Percentiles rank a stretch among this genome's conserved stretches.
These are phyloP conservation scores for Eupithecia dodoneata DNA, from an alignment of 2,888 invertebrate species.

Conservation along the genomic window DNA sequence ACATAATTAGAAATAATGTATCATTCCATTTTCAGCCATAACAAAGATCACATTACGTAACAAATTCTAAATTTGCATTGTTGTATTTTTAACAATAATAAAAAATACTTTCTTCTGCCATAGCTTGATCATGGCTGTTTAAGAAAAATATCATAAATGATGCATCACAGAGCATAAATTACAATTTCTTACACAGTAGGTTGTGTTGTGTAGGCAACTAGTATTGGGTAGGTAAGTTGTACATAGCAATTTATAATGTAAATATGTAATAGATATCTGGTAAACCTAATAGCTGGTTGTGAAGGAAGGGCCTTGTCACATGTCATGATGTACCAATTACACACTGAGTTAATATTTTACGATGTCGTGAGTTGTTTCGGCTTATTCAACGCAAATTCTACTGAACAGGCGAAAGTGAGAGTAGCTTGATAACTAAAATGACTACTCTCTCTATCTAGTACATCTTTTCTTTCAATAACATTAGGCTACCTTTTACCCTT, in stretches of 20 bases:
- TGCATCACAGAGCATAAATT: not conserved
- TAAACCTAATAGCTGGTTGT: not conserved
- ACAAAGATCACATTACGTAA: not conserved
- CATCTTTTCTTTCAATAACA: not conserved
- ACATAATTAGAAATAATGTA: not conserved
- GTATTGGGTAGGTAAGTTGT: not conserved
- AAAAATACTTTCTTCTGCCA: not conserved
- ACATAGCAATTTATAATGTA: not conserved
- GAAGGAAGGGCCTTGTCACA: slow-evolving; percentile 1
- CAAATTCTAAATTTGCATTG: not conserved
- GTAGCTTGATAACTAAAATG: not conserved
- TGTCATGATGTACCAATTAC: not conserved
- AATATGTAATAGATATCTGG: not conserved
- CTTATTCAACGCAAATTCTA: not conserved
- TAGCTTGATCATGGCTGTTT: not conserved
- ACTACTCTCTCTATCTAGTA: not conserved
- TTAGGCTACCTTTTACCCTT: not conserved
- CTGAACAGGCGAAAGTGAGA: not conserved
- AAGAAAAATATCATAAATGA: not conserved
- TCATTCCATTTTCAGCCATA: not conserved
- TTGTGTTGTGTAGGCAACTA: not conserved
- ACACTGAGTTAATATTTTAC: not conserved
- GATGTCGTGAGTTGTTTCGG: not conserved
- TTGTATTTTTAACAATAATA: not conserved
- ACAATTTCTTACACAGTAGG: not conserved